phyloP scores from a whole-genome alignment of 1,140 invertebrate genomes.

The Procambarus clarkii region DNA sequence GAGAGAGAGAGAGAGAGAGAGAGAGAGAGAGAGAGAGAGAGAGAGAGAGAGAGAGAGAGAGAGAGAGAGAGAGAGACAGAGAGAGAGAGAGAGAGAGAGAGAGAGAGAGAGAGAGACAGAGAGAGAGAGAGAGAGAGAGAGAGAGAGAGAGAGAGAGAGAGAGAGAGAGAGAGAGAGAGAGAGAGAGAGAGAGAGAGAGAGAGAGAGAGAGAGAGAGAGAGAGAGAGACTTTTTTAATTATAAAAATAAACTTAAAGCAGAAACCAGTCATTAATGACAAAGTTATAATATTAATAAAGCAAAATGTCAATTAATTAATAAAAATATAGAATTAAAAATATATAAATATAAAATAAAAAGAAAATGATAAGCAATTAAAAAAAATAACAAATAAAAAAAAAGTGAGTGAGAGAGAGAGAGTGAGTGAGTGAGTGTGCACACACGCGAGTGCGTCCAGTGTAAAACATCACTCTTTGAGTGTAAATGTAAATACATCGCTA shows the following conservation, averaged over 20 bases:
- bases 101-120: not conserved
- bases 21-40: slow-evolving; percentile 13
- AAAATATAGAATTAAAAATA: not conserved
- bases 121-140: not conserved
- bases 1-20: slow-evolving; percentile 12
- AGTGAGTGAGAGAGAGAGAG: slow-evolving; percentile 9
- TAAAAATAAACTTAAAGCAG: not conserved
- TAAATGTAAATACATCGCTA: too few species aligned
- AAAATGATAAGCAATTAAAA: not conserved
- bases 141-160: not conserved
- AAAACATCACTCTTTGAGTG: too few species aligned
- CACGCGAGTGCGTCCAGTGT: not conserved
- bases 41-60: slow-evolving; percentile 20
- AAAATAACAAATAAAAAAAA: too few species aligned
- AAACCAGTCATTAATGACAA: not conserved
- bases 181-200: not conserved
- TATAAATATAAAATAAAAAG: not conserved
- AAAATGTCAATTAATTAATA: not conserved
- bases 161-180: not conserved
- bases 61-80: slow-evolving; percentile 13
- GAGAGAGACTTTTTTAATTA: too few species aligned
- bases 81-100: slow-evolving; percentile 2
- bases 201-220: not conserved
- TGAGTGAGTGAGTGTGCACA: not conserved
- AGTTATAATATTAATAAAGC: not conserved